Base-by-base conservation (phyloP, 2,797 vertebrate genomes). In the Decapterus maruadsi region DNA sequence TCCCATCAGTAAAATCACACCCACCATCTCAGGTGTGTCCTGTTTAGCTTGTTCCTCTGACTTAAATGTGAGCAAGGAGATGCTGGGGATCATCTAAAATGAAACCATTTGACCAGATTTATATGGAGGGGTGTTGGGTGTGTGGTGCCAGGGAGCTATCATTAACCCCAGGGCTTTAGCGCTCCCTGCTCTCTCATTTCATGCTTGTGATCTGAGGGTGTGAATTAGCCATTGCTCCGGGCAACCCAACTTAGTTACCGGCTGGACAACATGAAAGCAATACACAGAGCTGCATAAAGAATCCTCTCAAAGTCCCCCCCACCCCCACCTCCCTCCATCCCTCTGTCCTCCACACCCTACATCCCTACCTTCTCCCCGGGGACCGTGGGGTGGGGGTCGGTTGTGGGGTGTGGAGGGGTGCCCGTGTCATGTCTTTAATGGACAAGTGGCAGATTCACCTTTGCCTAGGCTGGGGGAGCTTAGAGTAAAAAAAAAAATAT, bases 251-350 rank as follows among this genome's bases (percentile, higher is more conserved):
- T 95, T 92, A 94, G 92, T 94, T 94, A 94, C 93, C 87, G 93
- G 91, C 92, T 93, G 93, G 94, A 94, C 94, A 94, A 95, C 95
- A 95, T 96, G 94, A 95, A 96, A 95, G 95, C 94, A 94, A 95
- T 92, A 93, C 94, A 95, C 90, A 94, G 94, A 95, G 93, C 94
- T 86, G 93, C 94, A 95, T 95, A 95, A 94, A 95, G 94, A 95
- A 94, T 93, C 92, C 93, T 85, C 93, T 94, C 92, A 91, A 81
- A 90, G 81, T 72, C 84, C 88, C 89, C 89, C 82, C 82, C 53
- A 65, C 68, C 69, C 72, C 55, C 62, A 19, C 8, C 29, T 48
- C 31, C 6, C 83, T 77, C 43, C 38, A 83, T 80, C 64, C 61
- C 55, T 65, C 78, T 60, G 68, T 68, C 87, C 83, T 84, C 82